Evolutionary conservation across 2,888 invertebrate genomes (phyloP).

Genomic region (Volucella zonaria): DNA sequence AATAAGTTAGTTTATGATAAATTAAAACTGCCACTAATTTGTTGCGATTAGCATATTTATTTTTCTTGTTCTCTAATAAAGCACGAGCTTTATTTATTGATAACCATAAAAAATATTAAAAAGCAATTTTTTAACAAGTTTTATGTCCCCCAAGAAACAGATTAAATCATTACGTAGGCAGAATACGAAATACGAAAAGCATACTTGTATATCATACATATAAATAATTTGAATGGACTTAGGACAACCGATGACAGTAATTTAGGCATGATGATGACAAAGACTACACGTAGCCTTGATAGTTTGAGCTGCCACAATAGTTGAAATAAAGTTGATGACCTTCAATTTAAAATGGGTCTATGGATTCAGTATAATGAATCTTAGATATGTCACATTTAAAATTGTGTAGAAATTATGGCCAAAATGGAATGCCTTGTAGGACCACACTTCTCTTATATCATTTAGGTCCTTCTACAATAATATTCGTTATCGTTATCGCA

Average conservation of each 20-base stretch:
- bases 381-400: too few species aligned
- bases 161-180: not conserved
- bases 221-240: not conserved
- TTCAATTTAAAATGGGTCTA: too few species aligned
- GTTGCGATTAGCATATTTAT: conserved; percentile 15
- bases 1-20: not conserved
- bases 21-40: conserved; percentile 15
- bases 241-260: not conserved
- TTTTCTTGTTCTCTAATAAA: not conserved
- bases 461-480: too few species aligned
- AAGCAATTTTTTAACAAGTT: not conserved
- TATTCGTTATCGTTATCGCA: too few species aligned
- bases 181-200: not conserved
- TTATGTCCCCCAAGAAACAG: not conserved
- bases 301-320: too few species aligned
- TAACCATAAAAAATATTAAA: not conserved
- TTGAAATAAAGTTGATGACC: too few species aligned
- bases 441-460: too few species aligned
- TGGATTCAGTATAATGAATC: too few species aligned
- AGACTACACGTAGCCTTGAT: too few species aligned
- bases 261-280: too few species aligned
- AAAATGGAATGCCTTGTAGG: too few species aligned
- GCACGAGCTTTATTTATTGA: not conserved
- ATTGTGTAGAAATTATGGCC: too few species aligned
- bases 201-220: not conserved